Evolutionary conservation across 2,797 vertebrate genomes (phyloP).

Genomic region (Enteromius anoplus): DNA sequence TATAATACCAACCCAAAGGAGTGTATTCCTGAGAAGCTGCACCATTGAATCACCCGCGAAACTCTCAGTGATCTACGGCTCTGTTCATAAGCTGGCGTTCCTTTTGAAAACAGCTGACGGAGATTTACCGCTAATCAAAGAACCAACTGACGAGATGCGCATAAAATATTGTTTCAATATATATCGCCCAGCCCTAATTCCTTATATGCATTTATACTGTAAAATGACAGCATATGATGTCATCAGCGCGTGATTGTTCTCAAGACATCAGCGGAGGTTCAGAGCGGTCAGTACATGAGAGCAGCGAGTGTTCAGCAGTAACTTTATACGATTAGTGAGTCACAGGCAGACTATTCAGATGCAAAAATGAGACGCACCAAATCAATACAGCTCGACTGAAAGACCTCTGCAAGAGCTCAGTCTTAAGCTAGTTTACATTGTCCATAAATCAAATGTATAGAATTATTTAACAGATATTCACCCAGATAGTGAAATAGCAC

Average conservation of each 20-base stretch:
- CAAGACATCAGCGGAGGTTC: background rate
- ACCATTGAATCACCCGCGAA: too few relatives aligned
- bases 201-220: background rate
- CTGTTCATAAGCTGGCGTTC: too few relatives aligned
- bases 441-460: background rate
- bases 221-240: background rate
- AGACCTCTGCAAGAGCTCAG: background rate
- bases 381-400: slow-evolving; percentile 24
- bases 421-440: background rate
- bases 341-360: slow-evolving; percentile 4
- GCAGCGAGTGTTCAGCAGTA: slow-evolving; percentile 16
- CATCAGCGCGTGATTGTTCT: slow-evolving; percentile 4
- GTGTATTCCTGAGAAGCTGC: background rate
- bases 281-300: slow-evolving; percentile 6
- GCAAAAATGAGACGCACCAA: background rate
- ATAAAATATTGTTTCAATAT: too few relatives aligned
- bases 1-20: background rate
- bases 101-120: too few relatives aligned
- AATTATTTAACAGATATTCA: background rate
- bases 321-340: slow-evolving; percentile 9
- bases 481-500: background rate
- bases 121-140: too few relatives aligned
- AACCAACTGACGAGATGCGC: too few relatives aligned
- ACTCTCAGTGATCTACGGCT: too few relatives aligned
- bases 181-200: background rate